Percentiles rank a stretch among this genome's conserved stretches.
Conservation (phyloP, 2,888 invertebrate species). For the Athalia circularis region DNA sequence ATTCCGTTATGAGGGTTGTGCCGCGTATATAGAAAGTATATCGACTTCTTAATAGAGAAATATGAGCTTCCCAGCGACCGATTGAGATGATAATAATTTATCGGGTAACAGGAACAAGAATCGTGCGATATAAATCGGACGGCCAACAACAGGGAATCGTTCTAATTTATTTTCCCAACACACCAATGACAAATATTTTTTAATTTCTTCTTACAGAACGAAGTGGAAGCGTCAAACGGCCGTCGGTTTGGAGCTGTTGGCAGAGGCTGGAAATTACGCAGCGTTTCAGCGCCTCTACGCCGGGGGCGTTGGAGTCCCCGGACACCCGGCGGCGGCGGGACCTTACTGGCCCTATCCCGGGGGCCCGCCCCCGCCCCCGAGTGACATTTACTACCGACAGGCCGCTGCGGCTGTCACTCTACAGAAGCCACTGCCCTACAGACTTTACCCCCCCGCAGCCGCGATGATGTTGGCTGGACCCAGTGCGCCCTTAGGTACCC, state of each 20-base stretch:
- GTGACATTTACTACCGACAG: slow-evolving; percentile 89
- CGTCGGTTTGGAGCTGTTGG: slow-evolving; percentile 95
- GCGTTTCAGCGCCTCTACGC: slow-evolving; percentile 98
- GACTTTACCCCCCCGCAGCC: slow-evolving; percentile 79
- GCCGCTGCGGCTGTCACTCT: slow-evolving; percentile 85
- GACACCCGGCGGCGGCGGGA: slow-evolving; percentile 67
- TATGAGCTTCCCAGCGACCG: too few species aligned
- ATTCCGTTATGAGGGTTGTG: too few species aligned
- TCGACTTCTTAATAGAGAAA: too few species aligned
- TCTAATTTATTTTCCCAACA: neutral
- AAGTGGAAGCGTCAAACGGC: slow-evolving; percentile 99
- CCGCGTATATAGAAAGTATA: too few species aligned
- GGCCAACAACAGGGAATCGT: neutral
- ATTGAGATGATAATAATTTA: too few species aligned
- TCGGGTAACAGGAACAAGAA: too few species aligned
- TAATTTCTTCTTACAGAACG: slow-evolving; percentile 80
- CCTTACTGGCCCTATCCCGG: slow-evolving; percentile 75
- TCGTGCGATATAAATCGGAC: too few species aligned
- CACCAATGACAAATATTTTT: neutral
- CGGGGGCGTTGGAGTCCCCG: slow-evolving; percentile 73
- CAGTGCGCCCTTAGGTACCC: slow-evolving; percentile 80
- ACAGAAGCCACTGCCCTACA: slow-evolving; percentile 92
- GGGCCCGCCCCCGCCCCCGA: slow-evolving; percentile 77
- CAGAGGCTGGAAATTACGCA: slow-evolving; percentile 98
- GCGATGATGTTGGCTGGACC: slow-evolving; percentile 81